These are phyloP conservation scores for Lycorma delicatula DNA, from an alignment of 1,140 invertebrate genomes.

Conservation along the genomic window DNA sequence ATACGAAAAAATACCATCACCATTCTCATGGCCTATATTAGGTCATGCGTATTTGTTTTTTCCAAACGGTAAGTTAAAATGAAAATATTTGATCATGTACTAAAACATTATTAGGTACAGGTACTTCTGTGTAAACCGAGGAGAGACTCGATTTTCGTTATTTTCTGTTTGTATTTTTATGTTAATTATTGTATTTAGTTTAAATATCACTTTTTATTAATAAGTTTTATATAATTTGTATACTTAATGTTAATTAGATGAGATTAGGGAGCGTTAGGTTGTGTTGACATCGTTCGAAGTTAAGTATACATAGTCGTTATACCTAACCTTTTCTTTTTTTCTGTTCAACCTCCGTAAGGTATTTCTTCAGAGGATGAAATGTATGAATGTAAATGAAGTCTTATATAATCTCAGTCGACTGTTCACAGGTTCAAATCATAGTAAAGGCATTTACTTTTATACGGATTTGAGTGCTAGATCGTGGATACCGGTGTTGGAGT, in stretches of 20 bases:
- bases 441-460: too few species aligned
- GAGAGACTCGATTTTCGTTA: background rate
- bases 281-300: too few species aligned
- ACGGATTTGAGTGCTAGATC: too few species aligned
- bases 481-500: too few species aligned
- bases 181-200: background rate
- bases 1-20: slow-evolving; percentile 31
- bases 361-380: too few species aligned
- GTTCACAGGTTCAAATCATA: too few species aligned
- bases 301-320: too few species aligned
- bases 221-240: background rate
- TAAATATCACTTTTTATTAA: background rate
- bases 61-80: slow-evolving; percentile 30
- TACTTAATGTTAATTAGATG: background rate
- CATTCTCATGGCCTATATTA: slow-evolving; percentile 31
- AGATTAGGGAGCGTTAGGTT: too few species aligned
- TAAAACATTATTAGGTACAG: background rate
- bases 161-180: background rate
- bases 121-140: background rate
- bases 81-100: slow-evolving; percentile 10
- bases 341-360: too few species aligned
- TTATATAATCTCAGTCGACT: too few species aligned
- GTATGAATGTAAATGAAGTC: too few species aligned
- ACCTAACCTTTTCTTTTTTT: too few species aligned
- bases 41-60: slow-evolving; percentile 37